Conservation (phyloP, 2,888 invertebrate species). For the Drosophila longiperda region DNA sequence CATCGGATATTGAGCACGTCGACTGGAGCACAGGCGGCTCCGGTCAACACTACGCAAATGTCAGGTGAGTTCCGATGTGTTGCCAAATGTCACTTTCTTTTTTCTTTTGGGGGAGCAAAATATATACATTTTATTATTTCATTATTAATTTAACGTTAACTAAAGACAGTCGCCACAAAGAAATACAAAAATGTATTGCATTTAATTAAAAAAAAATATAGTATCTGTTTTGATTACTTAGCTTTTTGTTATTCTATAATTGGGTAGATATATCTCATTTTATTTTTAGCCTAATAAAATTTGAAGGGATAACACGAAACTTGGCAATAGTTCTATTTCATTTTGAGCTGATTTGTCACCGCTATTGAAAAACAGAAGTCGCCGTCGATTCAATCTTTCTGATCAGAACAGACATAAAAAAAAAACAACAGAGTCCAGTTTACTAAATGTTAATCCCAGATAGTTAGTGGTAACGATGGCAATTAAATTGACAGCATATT, state of each 20-base stretch:
- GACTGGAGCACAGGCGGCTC: slow-evolving; percentile 86
- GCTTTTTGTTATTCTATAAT: background rate
- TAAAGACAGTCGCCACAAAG: background rate
- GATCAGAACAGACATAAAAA: slow-evolving; percentile 4
- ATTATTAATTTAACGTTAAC: background rate
- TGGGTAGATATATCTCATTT: background rate
- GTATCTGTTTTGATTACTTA: background rate
- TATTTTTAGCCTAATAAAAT: background rate
- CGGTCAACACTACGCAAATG: slow-evolving; percentile 84
- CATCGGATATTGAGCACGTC: slow-evolving; percentile 89
- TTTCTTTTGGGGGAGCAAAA: background rate
- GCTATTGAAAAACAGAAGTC: slow-evolving; percentile 26
- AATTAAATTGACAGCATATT: slow-evolving; percentile 30
- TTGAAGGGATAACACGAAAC: background rate
- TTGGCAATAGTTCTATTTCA: background rate
- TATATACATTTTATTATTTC: background rate
- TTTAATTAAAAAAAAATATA: background rate
- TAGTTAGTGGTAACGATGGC: slow-evolving; percentile 28
- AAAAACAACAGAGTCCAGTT: slow-evolving; percentile 5
- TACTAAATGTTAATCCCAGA: slow-evolving; percentile 31
- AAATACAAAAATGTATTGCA: background rate
- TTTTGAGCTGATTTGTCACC: slow-evolving; percentile 3
- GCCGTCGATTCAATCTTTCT: slow-evolving; percentile 10
- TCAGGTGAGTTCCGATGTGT: slow-evolving; percentile 78
- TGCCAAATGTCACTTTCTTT: slow-evolving; percentile 21